These are phyloP conservation scores for Callitettix versicolor DNA, from an alignment of 1,140 invertebrate species.

Conservation along the genomic window DNA sequence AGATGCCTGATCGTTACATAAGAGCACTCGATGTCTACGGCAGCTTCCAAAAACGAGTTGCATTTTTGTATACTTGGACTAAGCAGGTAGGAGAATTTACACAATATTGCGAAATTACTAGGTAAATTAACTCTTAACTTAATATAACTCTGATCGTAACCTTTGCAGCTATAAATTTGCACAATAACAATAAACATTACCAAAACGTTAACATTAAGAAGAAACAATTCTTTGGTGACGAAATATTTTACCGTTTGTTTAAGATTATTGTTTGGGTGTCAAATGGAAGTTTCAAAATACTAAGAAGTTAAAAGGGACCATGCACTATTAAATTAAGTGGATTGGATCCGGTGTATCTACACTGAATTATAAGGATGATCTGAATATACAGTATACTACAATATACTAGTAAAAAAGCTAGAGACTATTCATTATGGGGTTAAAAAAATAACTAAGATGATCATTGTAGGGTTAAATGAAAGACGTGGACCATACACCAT, in stretches of 20 bases:
- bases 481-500: too few species aligned
- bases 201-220: background rate
- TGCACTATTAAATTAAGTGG: too few species aligned
- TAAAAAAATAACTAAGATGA: too few species aligned
- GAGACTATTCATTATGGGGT: too few species aligned
- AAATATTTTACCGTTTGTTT: background rate
- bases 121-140: background rate
- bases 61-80: conserved; percentile 47
- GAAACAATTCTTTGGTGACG: background rate
- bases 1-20: conserved; percentile 36
- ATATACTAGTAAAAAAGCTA: too few species aligned
- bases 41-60: conserved; percentile 39
- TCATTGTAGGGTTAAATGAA: too few species aligned
- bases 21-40: conserved; percentile 41
- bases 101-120: background rate
- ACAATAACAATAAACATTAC: background rate
- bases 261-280: background rate
- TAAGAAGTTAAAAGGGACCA: too few species aligned
- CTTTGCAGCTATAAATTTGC: background rate
- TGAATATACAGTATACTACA: too few species aligned
- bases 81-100: conserved; percentile 34
- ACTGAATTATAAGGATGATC: too few species aligned
- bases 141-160: background rate
- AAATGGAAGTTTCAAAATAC: background rate
- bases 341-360: too few species aligned